Conservation (phyloP, 2,797 vertebrate genomes). For the Macropus fuliginosus region DNA sequence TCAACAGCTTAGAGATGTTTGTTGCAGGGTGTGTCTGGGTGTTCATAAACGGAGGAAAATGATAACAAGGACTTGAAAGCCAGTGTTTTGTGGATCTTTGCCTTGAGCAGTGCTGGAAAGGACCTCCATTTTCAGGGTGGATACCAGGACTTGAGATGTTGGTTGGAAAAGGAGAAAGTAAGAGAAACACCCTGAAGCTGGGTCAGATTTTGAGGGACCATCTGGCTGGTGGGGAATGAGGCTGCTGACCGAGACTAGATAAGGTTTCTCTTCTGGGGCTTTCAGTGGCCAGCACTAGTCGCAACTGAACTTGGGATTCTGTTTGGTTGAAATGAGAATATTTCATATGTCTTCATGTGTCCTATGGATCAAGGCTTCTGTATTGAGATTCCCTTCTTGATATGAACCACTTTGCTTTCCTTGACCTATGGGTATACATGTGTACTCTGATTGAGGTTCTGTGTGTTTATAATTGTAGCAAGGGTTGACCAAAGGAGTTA, state of each 20-base stretch:
- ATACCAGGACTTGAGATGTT: conserved; percentile 43
- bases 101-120: conserved; percentile 1
- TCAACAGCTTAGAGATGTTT: not conserved
- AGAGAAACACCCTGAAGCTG: conserved; percentile 6
- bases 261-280: conserved; percentile 1
- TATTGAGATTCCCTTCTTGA: not conserved
- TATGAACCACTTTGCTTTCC: not conserved
- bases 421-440: not conserved
- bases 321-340: conserved; percentile 6
- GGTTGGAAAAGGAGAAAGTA: conserved; percentile 32
- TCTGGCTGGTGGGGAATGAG: conserved; percentile 5
- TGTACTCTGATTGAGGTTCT: conserved; percentile 3
- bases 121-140: conserved; percentile 43
- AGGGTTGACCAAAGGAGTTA: conserved; percentile 24
- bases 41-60: conserved; percentile 10
- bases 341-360: not conserved
- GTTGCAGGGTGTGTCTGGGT: not conserved
- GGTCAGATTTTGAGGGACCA: not conserved
- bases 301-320: conserved; percentile 19
- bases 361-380: not conserved
- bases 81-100: not conserved
- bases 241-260: conserved; percentile 13
- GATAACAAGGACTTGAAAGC: not conserved
- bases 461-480: not conserved
- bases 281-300: not conserved